Conservation (phyloP, 1,140 invertebrate genomes). For the Tyrophagus putrescentiae region DNA sequence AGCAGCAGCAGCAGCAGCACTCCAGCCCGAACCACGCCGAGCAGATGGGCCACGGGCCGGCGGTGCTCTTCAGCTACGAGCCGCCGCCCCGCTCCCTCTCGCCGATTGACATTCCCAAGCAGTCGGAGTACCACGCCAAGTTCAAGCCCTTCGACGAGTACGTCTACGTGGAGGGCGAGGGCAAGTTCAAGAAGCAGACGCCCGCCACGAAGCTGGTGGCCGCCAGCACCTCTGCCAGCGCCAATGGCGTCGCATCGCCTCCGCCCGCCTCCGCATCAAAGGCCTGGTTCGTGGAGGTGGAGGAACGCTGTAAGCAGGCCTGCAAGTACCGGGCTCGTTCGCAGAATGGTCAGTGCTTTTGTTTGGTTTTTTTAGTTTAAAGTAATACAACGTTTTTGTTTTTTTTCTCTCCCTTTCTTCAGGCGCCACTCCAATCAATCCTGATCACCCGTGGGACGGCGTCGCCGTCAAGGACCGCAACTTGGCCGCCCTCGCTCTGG, state of each 20-base stretch:
- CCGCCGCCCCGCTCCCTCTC: conserved; percentile 13
- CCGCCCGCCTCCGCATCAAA: conserved; percentile 18
- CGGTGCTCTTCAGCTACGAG: neutral
- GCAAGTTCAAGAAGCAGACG: conserved; percentile 26
- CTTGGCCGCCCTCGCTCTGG: conserved; percentile 17
- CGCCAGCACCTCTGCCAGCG: conserved; percentile 9
- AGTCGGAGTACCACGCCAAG: conserved; percentile 62
- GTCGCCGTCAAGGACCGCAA: conserved; percentile 9
- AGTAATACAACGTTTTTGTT: conserved; percentile 3
- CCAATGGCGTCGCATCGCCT: no score
- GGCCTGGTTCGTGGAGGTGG: conserved; percentile 23
- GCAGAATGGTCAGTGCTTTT: neutral
- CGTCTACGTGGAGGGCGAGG: conserved; percentile 51
- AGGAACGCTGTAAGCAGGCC: conserved; percentile 19
- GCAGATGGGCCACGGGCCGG: neutral
- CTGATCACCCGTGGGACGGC: conserved; percentile 2
- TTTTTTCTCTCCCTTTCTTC: neutral
- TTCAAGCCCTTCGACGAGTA: conserved; percentile 65
- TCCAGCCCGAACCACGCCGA: neutral
- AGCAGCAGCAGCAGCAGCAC: conserved; percentile 1
- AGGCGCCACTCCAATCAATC: conserved; percentile 10
- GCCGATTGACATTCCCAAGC: conserved; percentile 33
- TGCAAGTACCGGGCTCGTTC: conserved; percentile 20
- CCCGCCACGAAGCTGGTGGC: neutral
- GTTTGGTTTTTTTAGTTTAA: conserved; percentile 5